Evolutionary conservation across 1,140 invertebrate species (phyloP).

Genomic region (Drosophila azteca): DNA sequence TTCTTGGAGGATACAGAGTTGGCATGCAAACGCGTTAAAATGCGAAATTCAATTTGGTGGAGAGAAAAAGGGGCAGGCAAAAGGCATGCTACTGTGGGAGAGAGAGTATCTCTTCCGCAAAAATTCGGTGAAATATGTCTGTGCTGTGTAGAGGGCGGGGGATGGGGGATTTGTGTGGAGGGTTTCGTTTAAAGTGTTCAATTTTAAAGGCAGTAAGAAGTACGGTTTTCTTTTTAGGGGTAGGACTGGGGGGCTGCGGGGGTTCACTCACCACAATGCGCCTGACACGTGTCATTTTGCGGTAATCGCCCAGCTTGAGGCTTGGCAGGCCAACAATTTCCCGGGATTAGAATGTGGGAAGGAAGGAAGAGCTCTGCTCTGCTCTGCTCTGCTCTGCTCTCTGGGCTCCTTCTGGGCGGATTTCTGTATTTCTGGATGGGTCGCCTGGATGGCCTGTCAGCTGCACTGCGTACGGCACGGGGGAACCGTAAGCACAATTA

Average conservation of each 20-base stretch:
- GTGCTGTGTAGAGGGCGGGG: conserved; percentile 9
- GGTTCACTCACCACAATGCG: conserved; percentile 73
- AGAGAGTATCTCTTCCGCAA: conserved; percentile 19
- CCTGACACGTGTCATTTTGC: conserved; percentile 81
- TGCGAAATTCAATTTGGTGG: conserved; percentile 55
- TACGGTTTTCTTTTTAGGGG: too few relatives aligned
- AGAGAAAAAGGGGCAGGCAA: conserved; percentile 17
- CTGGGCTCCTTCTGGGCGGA: conserved; percentile 4
- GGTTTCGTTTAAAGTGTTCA: conserved; percentile 30
- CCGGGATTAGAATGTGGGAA: conserved; percentile 30
- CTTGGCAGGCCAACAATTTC: conserved; percentile 46
- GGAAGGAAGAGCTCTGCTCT: conserved; percentile 25
- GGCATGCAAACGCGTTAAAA: conserved; percentile 74
- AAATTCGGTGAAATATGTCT: conserved; percentile 44
- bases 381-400: too few relatives aligned
- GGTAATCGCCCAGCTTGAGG: conserved; percentile 74
- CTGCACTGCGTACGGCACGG: conserved; percentile 13
- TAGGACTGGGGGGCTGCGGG: too few relatives aligned
- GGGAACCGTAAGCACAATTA: conserved; percentile 19
- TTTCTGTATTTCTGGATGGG: background rate
- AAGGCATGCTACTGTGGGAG: conserved; percentile 20
- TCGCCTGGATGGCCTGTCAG: conserved; percentile 21
- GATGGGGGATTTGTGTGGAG: background rate
- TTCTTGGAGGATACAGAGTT: conserved; percentile 7
- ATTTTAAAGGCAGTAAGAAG: conserved; percentile 27